phyloP scores from a whole-genome alignment of 2,888 invertebrate genomes.

The Dicyrtoma fusca region DNA sequence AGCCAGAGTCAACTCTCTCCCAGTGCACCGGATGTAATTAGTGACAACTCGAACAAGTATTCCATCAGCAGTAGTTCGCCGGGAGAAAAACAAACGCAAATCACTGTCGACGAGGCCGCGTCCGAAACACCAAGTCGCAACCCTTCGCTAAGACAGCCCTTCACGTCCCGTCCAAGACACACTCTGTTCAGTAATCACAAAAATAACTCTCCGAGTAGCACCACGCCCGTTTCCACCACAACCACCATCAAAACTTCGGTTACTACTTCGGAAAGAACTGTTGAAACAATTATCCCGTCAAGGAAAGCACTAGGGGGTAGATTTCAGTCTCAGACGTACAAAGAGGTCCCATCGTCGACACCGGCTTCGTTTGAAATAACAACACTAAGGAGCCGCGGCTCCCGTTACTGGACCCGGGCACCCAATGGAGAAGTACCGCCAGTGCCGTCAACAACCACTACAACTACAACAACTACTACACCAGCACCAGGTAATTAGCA shows the following conservation, averaged over 20 bases:
- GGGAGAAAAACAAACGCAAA: slow-evolving; percentile 25
- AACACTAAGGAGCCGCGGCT: slow-evolving; percentile 29
- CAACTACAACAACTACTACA: slow-evolving; percentile 46
- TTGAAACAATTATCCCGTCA: not conserved
- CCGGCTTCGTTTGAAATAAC: not conserved
- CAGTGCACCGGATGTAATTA: too few relatives aligned
- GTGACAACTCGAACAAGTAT: too few relatives aligned
- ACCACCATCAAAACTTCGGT: slow-evolving; percentile 25
- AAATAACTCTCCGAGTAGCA: slow-evolving; percentile 32
- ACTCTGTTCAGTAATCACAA: slow-evolving; percentile 27
- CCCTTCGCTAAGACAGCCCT: slow-evolving; percentile 33
- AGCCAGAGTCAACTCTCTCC: too few relatives aligned
- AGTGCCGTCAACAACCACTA: slow-evolving; percentile 38
- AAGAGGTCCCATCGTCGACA: not conserved
- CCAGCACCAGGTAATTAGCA: slow-evolving; percentile 38
- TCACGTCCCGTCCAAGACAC: slow-evolving; percentile 26
- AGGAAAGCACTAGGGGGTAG: not conserved
- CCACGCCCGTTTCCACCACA: slow-evolving; percentile 34
- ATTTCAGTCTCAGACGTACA: not conserved
- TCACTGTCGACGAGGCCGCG: slow-evolving; percentile 26
- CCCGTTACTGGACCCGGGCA: slow-evolving; percentile 52
- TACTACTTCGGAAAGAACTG: slow-evolving; percentile 26
- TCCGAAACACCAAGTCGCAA: slow-evolving; percentile 32
- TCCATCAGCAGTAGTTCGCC: slow-evolving; percentile 24
- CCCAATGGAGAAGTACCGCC: slow-evolving; percentile 33